Evolutionary conservation across 2,113 vertebrate species (phyloP).

Genomic region (Lepidothrix coronata): DNA sequence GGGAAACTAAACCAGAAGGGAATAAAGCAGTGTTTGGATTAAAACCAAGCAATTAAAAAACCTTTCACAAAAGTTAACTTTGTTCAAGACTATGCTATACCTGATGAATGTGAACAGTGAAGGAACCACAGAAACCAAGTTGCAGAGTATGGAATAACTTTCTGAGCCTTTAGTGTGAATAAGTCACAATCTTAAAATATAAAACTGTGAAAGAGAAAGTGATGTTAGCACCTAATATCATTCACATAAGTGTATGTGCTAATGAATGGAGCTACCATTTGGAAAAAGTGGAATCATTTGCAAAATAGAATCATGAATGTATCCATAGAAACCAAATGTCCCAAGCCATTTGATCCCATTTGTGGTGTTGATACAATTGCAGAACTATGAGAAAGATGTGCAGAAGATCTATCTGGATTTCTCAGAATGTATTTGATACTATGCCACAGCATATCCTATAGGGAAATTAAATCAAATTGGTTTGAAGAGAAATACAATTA

Average conservation of each 20-base stretch:
- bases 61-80: not conserved
- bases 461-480: constrained; percentile 44
- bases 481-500: constrained; percentile 19
- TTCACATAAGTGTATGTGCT: not conserved
- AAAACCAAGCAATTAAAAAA: not conserved
- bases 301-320: not conserved
- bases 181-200: not conserved
- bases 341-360: not conserved
- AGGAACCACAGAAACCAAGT: not conserved
- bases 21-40: not conserved
- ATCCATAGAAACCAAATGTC: not conserved
- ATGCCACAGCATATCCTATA: not conserved
- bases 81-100: not conserved
- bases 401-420: not conserved
- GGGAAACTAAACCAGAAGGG: not conserved
- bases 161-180: not conserved
- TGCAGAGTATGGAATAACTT: not conserved
- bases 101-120: not conserved
- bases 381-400: not conserved
- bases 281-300: not conserved
- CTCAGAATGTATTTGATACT: not conserved
- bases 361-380: not conserved
- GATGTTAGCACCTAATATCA: not conserved
- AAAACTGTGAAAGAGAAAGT: not conserved
- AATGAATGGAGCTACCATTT: not conserved